phyloP scores from a whole-genome alignment of 2,888 invertebrate genomes.

The Drosophila niveifrons region DNA sequence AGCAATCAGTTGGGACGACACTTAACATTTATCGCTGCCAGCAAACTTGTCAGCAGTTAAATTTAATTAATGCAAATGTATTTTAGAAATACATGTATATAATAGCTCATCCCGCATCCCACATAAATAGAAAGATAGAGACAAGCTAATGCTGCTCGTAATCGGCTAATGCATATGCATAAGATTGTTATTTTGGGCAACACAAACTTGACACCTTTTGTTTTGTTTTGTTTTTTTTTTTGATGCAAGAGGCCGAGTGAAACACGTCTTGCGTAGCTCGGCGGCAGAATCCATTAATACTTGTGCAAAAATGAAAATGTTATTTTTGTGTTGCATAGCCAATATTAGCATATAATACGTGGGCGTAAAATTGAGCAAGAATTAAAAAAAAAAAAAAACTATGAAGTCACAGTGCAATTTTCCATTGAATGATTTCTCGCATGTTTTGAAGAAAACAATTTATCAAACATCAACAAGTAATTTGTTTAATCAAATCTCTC shows the following conservation, averaged over 20 bases:
- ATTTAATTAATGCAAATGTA: slow-evolving; percentile 18
- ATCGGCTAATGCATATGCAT: slow-evolving; percentile 51
- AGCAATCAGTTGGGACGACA: slow-evolving; percentile 18
- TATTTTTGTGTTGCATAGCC: neutral
- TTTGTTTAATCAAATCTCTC: slow-evolving; percentile 35
- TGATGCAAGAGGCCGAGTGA: slow-evolving; percentile 37
- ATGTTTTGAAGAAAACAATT: slow-evolving; percentile 46
- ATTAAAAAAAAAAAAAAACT: slow-evolving; percentile 28
- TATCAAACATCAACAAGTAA: slow-evolving; percentile 48
- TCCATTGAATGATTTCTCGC: slow-evolving; percentile 56
- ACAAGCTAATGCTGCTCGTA: slow-evolving; percentile 10
- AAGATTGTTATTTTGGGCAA: slow-evolving; percentile 31
- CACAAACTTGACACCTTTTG: slow-evolving; percentile 54
- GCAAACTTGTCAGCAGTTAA: slow-evolving; percentile 5
- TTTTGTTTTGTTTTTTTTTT: too few relatives aligned
- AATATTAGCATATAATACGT: slow-evolving; percentile 49
- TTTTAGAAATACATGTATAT: neutral
- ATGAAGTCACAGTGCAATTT: slow-evolving; percentile 65
- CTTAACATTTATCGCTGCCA: slow-evolving; percentile 20
- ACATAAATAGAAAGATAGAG: slow-evolving; percentile 5
- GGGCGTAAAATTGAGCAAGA: slow-evolving; percentile 32
- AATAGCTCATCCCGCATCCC: slow-evolving; percentile 25
- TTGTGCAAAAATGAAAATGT: slow-evolving; percentile 34
- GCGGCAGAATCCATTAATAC: slow-evolving; percentile 36
- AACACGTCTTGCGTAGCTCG: slow-evolving; percentile 53